A percentile compares a stretch with the other conserved stretches of the same genome.
These are phyloP conservation scores for Ormyrus labotus DNA, from an alignment of 2,888 invertebrate genomes.

Conservation along the genomic window DNA sequence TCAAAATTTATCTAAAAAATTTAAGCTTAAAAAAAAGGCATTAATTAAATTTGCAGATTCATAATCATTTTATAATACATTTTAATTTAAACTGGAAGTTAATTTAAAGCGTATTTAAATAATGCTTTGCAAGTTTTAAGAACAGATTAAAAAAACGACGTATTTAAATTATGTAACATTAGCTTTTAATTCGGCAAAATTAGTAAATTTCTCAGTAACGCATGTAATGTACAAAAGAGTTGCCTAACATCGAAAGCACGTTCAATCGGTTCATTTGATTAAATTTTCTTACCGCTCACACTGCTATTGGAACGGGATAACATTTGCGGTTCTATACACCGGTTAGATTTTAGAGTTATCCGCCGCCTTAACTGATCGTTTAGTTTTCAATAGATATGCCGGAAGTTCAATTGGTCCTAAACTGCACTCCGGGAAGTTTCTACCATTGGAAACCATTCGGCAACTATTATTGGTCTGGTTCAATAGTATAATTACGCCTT, in stretches of 20 bases:
- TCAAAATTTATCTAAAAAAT: no score
- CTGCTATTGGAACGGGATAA: constrained; percentile 26
- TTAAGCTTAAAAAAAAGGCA: no score
- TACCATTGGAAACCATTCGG: constrained; percentile 69
- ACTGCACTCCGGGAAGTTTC: constrained; percentile 67
- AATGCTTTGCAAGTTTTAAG: no score
- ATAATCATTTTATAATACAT: no score
- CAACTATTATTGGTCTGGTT: constrained; percentile 70
- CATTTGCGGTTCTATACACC: constrained; percentile 33
- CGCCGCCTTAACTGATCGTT: constrained; percentile 55
- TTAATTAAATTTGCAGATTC: no score
- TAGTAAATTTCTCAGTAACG: no score
- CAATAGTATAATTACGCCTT: constrained; percentile 68
- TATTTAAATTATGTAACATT: no score
- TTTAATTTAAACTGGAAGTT: no score
- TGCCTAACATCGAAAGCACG: not conserved
- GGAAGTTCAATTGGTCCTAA: constrained; percentile 71
- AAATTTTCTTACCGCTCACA: constrained; percentile 37
- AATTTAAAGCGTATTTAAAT: no score
- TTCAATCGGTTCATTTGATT: constrained; percentile 48
- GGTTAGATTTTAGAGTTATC: constrained; percentile 49
- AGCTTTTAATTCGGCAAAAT: no score
- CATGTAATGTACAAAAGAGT: not conserved
- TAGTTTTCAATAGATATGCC: constrained; percentile 59
- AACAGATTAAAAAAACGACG: no score